phyloP scores from a whole-genome alignment of 2,113 vertebrate species.

The Camelus dromedarius region DNA sequence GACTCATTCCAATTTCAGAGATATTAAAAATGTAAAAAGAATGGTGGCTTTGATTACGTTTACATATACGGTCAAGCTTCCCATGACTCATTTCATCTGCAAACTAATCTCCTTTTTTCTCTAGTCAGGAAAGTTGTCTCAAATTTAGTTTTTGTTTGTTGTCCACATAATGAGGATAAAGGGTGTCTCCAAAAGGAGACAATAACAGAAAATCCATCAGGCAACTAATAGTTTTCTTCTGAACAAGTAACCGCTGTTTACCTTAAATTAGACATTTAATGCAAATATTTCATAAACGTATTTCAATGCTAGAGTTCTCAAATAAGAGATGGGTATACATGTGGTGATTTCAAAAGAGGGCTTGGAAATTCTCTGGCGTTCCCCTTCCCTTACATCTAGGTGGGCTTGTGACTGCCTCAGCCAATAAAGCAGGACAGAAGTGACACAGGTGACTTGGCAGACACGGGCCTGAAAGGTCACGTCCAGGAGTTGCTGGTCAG shows the following conservation, averaged over 20 bases:
- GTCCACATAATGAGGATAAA: background rate
- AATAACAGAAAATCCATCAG: constrained; percentile 4
- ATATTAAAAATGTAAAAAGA: background rate
- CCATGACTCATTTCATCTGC: background rate
- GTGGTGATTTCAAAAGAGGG: background rate
- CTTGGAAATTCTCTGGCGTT: background rate
- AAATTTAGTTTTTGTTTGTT: background rate
- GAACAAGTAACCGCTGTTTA: background rate
- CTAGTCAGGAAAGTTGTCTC: background rate
- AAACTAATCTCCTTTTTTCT: background rate
- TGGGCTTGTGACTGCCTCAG: background rate
- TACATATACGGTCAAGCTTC: background rate
- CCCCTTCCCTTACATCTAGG: background rate
- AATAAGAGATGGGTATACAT: background rate
- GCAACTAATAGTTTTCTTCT: background rate
- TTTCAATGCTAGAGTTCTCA: background rate
- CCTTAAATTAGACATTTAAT: background rate
- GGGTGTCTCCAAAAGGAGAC: background rate
- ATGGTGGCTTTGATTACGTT: background rate
- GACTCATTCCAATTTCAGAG: background rate
- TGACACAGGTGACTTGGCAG: background rate
- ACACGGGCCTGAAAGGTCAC: accelerated
- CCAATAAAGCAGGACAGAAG: background rate
- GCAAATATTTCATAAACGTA: constrained; percentile 8
- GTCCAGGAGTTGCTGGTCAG: background rate